A percentile compares a stretch with the other conserved stretches of the same genome.
Evolutionary conservation across 2,888 invertebrate genomes (phyloP).

Genomic region (Eupsilia transversa): DNA sequence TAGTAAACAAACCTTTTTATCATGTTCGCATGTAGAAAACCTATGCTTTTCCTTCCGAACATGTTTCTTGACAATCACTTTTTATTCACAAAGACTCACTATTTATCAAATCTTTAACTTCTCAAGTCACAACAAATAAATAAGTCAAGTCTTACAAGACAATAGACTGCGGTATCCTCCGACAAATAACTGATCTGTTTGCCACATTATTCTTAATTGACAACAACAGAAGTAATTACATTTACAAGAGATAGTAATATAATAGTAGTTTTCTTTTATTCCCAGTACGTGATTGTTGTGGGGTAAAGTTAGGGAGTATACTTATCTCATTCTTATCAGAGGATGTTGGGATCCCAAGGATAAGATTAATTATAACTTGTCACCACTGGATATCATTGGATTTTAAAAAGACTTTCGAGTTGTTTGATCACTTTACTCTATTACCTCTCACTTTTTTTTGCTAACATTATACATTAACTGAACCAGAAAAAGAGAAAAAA

Average conservation of each 20-base stretch:
- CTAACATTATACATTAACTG: background rate
- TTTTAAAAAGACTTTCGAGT: background rate
- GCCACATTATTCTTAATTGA: slow-evolving; percentile 33
- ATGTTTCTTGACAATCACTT: slow-evolving; percentile 21
- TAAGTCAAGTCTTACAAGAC: slow-evolving; percentile 2
- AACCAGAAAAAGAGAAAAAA: background rate
- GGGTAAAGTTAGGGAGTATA: slow-evolving; percentile 10
- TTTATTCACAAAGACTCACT: background rate
- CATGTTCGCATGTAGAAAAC: slow-evolving; percentile 51
- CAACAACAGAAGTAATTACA: slow-evolving; percentile 23
- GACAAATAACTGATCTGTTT: slow-evolving; percentile 33
- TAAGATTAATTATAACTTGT: background rate
- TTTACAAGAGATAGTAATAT: slow-evolving; percentile 17
- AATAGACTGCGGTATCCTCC: slow-evolving; percentile 2
- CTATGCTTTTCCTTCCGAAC: slow-evolving; percentile 45
- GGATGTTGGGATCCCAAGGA: background rate
- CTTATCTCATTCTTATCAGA: slow-evolving; percentile 15
- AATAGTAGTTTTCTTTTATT: slow-evolving; percentile 8
- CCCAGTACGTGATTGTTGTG: slow-evolving; percentile 7
- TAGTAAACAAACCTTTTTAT: slow-evolving; percentile 46
- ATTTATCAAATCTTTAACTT: background rate
- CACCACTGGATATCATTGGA: background rate
- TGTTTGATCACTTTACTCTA: background rate
- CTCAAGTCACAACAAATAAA: slow-evolving; percentile 2
- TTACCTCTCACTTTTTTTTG: background rate